Base-by-base conservation (phyloP, 1,140 invertebrate genomes). In the Cydia strobilella region DNA sequence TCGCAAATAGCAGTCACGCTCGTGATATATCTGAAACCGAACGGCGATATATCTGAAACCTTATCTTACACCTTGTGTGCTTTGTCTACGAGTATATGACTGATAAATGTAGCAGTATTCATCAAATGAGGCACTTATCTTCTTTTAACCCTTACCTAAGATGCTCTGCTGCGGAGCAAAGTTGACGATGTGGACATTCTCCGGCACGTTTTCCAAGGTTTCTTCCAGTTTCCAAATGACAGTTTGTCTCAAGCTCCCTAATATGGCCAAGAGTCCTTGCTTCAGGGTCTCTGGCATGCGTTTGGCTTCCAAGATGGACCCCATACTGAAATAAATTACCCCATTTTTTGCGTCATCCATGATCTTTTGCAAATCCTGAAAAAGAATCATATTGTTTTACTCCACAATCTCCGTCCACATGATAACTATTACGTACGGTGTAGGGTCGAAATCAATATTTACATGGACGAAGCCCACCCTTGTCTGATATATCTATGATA, bases 271-370 rank as follows among this genome's bases (percentile, higher is more conserved):
- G 27, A 95, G 88, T 0, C 77, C 85, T 3, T 81, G 59, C 45
- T 51, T 80, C n/a, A 80, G 63, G 3, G 62, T 4, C 3, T 78
- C 23, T 5, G 86, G 84, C 65, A 83, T 79, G 3, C 77, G 77
- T 23, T 73, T 86, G 59, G 91, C 91, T 72, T 93, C 93, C 0
- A 95, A 80, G 85, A 94, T 94, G 0, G 94, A 95, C 0, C 95
- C 95, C 76, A 95, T 89, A 66, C 93, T 95, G 66, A 96, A 95
- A 76, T 94, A 95, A 25, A 96, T 88, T 0, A 94, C 93, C 2
- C 95, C 95, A 45, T 94, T 78, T 51, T 86, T 85, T 0, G 94
- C 90, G 71, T 85, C 87, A 72, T 94, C 91, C 20, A 95, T 84
- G 66, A 91, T 90, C 27, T 84, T 79, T 81, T 92, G 66, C 9